These are phyloP conservation scores for Rhimphoctona megacephalus DNA, from an alignment of 2,888 invertebrate genomes.

Conservation along the genomic window DNA sequence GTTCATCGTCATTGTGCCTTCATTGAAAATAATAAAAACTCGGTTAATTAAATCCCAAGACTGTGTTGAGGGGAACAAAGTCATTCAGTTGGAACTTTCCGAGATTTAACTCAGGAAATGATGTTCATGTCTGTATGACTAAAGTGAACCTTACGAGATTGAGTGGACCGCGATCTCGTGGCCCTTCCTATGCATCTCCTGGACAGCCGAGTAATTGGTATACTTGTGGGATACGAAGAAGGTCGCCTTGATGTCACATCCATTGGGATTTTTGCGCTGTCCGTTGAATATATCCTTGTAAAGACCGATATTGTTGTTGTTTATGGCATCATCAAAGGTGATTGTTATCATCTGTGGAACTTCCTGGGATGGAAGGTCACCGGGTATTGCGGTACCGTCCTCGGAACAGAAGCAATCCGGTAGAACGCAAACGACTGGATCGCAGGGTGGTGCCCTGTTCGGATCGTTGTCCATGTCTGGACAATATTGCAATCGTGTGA, in stretches of 20 bases:
- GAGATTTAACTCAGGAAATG: background rate
- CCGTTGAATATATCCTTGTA: constrained; percentile 97
- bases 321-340: constrained; percentile 97
- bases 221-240: constrained; percentile 97
- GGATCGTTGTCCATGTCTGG: constrained; percentile 97
- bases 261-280: constrained; percentile 96
- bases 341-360: constrained; percentile 98
- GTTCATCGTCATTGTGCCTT: constrained; percentile 96
- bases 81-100: background rate
- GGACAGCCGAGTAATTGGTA: constrained; percentile 96
- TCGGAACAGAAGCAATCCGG: constrained; percentile 98
- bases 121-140: background rate
- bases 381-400: constrained; percentile 94
- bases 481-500: background rate
- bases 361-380: constrained; percentile 92
- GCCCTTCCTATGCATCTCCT: constrained; percentile 95
- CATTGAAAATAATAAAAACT: constrained; percentile 33
- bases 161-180: constrained; percentile 98
- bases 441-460: constrained; percentile 96
- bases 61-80: background rate
- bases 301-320: constrained; percentile 97
- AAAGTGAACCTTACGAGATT: constrained; percentile 90
- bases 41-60: background rate
- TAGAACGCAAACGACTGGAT: constrained; percentile 93
- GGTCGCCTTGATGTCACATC: constrained; percentile 96